Conservation (phyloP, 2,797 vertebrate genomes). For the Odontamblyopus rebecca region DNA sequence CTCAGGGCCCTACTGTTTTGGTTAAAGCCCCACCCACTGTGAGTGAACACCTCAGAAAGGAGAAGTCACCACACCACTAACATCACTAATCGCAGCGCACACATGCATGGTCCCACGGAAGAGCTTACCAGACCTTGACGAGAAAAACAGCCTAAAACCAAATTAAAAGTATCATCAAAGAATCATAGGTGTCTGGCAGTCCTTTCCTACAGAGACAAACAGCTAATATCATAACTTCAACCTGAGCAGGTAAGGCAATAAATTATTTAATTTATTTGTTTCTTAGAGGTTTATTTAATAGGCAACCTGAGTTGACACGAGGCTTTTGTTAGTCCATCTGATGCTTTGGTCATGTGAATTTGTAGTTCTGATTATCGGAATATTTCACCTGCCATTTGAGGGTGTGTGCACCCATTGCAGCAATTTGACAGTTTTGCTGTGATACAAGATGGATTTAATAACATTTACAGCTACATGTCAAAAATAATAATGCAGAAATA, state of each 20-base stretch:
- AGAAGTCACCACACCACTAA: constrained; percentile 65
- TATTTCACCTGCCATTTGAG: background rate
- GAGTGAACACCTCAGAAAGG: constrained; percentile 83
- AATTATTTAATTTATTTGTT: background rate
- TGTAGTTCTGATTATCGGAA: background rate
- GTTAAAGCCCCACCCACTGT: constrained; percentile 90
- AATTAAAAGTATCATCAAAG: background rate
- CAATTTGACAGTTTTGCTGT: background rate
- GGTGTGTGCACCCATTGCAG: background rate
- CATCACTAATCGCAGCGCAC: constrained; percentile 47
- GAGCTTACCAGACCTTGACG: constrained; percentile 22
- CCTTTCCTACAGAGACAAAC: background rate
- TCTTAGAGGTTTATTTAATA: background rate
- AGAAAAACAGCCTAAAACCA: constrained; percentile 20
- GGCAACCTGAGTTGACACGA: background rate
- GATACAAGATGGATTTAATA: background rate
- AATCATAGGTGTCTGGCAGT: constrained; percentile 3
- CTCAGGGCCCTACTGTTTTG: constrained; percentile 91
- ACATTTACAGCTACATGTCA: background rate
- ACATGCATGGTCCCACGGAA: constrained; percentile 44
- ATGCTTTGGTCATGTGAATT: background rate
- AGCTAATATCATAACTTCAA: constrained; percentile 14
- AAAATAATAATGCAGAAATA: background rate
- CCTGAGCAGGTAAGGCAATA: constrained; percentile 52
- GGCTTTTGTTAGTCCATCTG: background rate